Evolutionary conservation across 2,113 vertebrate species (phyloP).

Genomic region (Holacanthus passer): DNA sequence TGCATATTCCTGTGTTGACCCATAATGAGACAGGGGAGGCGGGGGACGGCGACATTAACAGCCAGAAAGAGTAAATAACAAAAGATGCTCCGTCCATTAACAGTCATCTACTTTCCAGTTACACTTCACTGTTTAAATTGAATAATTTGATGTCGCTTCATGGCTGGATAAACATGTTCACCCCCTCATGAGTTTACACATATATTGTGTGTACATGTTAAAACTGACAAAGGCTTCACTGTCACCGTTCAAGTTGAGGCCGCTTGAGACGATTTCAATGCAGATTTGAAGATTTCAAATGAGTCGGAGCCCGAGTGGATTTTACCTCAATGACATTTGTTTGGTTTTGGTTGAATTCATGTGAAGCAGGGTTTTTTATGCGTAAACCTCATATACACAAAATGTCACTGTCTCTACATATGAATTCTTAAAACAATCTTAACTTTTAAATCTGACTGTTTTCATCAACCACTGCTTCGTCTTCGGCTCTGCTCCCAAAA

Average conservation of each 20-base stretch:
- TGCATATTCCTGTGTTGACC: constrained; percentile 63
- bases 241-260: neutral
- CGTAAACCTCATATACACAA: neutral
- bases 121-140: constrained; percentile 49
- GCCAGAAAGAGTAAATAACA: constrained; percentile 68
- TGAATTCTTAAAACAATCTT: neutral
- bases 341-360: neutral
- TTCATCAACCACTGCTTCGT: neutral
- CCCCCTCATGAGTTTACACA: neutral
- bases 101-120: constrained; percentile 14
- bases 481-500: too few relatives aligned
- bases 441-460: neutral
- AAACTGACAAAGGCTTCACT: neutral
- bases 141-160: constrained; percentile 53
- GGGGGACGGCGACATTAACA: constrained; percentile 54
- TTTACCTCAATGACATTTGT: neutral
- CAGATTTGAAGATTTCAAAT: too few relatives aligned
- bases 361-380: neutral
- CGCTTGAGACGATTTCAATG: neutral
- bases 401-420: neutral
- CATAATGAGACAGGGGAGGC: constrained; percentile 56
- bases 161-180: constrained; percentile 45
- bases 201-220: neutral
- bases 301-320: neutral
- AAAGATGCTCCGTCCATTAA: constrained; percentile 62